Conservation (phyloP, 1,140 invertebrate genomes). For the Trachelipus rathkii region DNA sequence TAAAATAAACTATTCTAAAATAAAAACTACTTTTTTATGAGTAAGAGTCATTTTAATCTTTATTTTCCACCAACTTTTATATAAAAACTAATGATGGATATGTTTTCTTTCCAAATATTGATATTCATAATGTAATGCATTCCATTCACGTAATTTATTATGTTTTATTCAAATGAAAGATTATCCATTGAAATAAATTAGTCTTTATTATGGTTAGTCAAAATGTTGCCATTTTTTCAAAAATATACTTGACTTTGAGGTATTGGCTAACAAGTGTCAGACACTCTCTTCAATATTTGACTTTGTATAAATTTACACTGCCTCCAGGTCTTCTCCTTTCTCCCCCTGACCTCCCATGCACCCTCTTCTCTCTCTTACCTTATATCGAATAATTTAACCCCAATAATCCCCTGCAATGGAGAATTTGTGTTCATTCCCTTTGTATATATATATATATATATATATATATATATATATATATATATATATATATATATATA, state of each 20-base stretch:
- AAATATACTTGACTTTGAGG: neutral
- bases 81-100: neutral
- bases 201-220: neutral
- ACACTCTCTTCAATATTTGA: neutral
- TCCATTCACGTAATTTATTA: neutral
- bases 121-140: neutral
- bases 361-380: too few relatives aligned
- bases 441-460: too few relatives aligned
- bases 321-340: too few relatives aligned
- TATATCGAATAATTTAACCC: too few relatives aligned
- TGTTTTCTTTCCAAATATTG: neutral
- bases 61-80: neutral
- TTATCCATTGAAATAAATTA: neutral
- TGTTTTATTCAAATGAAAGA: neutral
- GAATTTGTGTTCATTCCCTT: too few relatives aligned
- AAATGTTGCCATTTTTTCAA: conserved; percentile 8
- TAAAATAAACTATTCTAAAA: too few relatives aligned
- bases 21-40: neutral
- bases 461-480: too few relatives aligned
- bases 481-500: too few relatives aligned
- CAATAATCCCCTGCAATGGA: too few relatives aligned
- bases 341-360: too few relatives aligned
- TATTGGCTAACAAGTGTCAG: neutral
- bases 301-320: neutral
- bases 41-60: neutral